A percentile compares a stretch with the other conserved stretches of the same genome.
phyloP scores from a whole-genome alignment of 2,797 vertebrate species.

The Falco biarmicus region DNA sequence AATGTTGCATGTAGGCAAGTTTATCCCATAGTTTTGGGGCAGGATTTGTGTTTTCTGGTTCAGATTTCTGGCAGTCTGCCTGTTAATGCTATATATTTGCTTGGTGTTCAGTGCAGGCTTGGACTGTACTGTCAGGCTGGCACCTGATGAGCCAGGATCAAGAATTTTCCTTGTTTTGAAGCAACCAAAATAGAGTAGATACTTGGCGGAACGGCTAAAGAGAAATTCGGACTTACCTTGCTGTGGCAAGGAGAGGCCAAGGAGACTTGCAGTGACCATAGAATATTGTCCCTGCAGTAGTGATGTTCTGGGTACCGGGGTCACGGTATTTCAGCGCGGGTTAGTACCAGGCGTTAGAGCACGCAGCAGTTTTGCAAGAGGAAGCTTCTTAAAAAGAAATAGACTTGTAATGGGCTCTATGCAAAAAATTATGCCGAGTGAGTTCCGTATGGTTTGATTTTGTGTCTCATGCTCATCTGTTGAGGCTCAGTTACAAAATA shows the following conservation, averaged over 20 bases:
- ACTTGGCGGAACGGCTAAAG: background rate
- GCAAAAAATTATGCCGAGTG: background rate
- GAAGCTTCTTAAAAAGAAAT: background rate
- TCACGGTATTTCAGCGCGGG: background rate
- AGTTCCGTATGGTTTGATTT: background rate
- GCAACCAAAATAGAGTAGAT: accelerated
- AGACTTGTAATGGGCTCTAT: background rate
- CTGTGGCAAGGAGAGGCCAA: background rate
- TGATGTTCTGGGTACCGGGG: background rate
- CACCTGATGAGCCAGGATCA: background rate
- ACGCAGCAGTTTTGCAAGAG: background rate
- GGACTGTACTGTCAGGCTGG: background rate
- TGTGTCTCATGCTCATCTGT: background rate
- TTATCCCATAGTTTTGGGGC: background rate
- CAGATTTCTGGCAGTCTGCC: background rate
- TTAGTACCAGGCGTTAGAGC: background rate
- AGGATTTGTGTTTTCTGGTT: background rate
- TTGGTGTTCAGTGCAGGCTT: background rate
- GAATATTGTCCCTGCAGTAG: background rate
- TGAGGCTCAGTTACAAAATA: background rate
- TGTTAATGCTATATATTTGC: accelerated
- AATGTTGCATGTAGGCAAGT: background rate
- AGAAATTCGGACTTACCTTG: background rate
- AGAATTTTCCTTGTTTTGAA: background rate
- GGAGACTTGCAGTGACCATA: accelerated